Percentiles rank a stretch among this genome's conserved stretches.
Conservation (phyloP, 2,888 invertebrate species). For the Nemapogon koenigi region DNA sequence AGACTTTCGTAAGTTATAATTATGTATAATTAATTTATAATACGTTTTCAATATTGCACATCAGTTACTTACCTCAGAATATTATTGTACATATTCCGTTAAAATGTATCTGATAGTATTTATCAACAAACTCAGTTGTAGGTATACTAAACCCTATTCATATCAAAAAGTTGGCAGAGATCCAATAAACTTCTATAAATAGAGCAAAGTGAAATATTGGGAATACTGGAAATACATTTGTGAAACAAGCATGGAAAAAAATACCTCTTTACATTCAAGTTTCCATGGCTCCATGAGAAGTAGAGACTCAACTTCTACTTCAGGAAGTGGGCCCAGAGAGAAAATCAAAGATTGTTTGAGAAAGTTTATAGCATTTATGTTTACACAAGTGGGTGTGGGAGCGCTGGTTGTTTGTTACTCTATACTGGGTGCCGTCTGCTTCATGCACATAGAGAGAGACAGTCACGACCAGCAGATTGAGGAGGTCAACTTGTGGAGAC, state of each 20-base stretch:
- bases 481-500: conserved; percentile 57
- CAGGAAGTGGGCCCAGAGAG: conserved; percentile 72
- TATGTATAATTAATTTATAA: no score
- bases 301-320: conserved; percentile 71
- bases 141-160: no score
- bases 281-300: conserved; percentile 69
- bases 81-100: no score
- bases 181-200: conserved; percentile 47
- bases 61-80: no score
- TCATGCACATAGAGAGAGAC: conserved; percentile 78
- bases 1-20: no score
- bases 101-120: no score
- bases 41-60: no score
- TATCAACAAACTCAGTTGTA: no score
- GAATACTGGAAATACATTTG: no score
- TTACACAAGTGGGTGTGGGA: conserved; percentile 90
- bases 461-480: conserved; percentile 55
- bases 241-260: conserved; percentile 37
- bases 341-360: conserved; percentile 85
- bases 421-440: conserved; percentile 82
- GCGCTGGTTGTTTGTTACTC: conserved; percentile 88
- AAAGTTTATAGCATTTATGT: conserved; percentile 89
- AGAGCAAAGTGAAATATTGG: conserved; percentile 23
- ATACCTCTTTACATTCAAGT: conserved; percentile 38
- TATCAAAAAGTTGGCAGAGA: conserved; percentile 30